A percentile compares a stretch with the other conserved stretches of the same genome.
These are phyloP conservation scores for Caenorhabditis japonica DNA, from an alignment of 2,888 invertebrate species.

Conservation along the genomic window DNA sequence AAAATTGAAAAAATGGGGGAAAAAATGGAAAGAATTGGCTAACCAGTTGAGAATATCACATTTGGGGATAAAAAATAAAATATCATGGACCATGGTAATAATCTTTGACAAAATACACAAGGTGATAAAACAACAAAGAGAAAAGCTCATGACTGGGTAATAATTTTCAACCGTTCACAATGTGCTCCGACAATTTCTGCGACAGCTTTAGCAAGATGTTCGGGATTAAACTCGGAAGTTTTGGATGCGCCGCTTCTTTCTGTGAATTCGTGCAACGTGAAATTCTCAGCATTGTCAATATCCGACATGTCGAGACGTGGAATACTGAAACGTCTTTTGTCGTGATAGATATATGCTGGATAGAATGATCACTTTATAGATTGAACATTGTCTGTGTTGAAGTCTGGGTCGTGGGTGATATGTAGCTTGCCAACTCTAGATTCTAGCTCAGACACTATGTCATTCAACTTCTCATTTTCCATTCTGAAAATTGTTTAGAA, in stretches of 20 bases:
- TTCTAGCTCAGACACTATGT: conserved; percentile 27
- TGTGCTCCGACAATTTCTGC: conserved; percentile 48
- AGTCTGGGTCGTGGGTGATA: conserved; percentile 1
- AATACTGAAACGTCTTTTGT: conserved; percentile 46
- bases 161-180: conserved; percentile 24
- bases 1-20: too few species aligned
- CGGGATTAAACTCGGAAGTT: conserved; percentile 30
- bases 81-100: too few species aligned
- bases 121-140: too few species aligned
- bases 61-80: too few species aligned
- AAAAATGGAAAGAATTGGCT: too few species aligned
- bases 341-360: conserved; percentile 16
- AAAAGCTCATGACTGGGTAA: conserved; percentile 11
- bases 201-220: conserved; percentile 23
- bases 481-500: conserved; percentile 34
- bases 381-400: neutral
- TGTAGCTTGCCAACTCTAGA: conserved; percentile 1
- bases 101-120: too few species aligned
- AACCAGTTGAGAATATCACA: too few species aligned
- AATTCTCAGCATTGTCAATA: conserved; percentile 34
- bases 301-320: conserved; percentile 51
- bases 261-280: conserved; percentile 33
- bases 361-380: conserved; percentile 27
- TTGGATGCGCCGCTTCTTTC: conserved; percentile 23
- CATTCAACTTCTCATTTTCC: conserved; percentile 42